Evolutionary conservation across 2,113 vertebrate genomes (phyloP).

Genomic region (Dunckerocampus dactyliophorus): DNA sequence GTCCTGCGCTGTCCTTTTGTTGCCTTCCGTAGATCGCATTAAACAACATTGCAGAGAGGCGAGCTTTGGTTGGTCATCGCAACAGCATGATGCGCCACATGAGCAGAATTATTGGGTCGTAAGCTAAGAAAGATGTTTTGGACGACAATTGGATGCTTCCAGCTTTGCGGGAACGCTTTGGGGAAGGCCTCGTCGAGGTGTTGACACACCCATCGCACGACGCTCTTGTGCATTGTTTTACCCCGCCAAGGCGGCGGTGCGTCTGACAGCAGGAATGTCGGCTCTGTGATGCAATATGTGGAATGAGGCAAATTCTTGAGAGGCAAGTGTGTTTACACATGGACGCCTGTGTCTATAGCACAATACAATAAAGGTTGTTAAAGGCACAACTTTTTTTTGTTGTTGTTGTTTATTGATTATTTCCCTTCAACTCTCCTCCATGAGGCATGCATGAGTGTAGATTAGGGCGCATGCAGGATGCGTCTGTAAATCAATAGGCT

Average conservation of each 20-base stretch:
- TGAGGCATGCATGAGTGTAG: too few relatives aligned
- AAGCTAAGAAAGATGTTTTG: too few relatives aligned
- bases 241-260: conserved; percentile 1
- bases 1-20: too few relatives aligned
- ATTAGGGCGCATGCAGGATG: too few relatives aligned
- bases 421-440: background rate
- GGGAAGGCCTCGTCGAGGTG: background rate
- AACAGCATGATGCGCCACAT: too few relatives aligned
- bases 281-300: conserved; percentile 19
- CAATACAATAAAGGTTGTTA: background rate
- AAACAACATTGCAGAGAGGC: too few relatives aligned
- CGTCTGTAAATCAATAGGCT: too few relatives aligned
- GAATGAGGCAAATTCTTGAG: conserved; percentile 27
- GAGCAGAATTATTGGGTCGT: too few relatives aligned
- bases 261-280: conserved; percentile 9
- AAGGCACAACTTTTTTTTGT: background rate
- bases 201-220: conserved; percentile 24
- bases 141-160: too few relatives aligned
- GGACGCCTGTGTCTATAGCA: background rate
- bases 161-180: too few relatives aligned
- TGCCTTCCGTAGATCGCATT: too few relatives aligned
- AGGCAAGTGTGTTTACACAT: conserved; percentile 12
- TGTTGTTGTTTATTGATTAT: background rate
- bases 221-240: conserved; percentile 2
- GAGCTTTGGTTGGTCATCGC: too few relatives aligned